A percentile compares a stretch with the other conserved stretches of the same genome.
phyloP scores from a whole-genome alignment of 2,888 invertebrate genomes.

The Ametastegia equiseti region DNA sequence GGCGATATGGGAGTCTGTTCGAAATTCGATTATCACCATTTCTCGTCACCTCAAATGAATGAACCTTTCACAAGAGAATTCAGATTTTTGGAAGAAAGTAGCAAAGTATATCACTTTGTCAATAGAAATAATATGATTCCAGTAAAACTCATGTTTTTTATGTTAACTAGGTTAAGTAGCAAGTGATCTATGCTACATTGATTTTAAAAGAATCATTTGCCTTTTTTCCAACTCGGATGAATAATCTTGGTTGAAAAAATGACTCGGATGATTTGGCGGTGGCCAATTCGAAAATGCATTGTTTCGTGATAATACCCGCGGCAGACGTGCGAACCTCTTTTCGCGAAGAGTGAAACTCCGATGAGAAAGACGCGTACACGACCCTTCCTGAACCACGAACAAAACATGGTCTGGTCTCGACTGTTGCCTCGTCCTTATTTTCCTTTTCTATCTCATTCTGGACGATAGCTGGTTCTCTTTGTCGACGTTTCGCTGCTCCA shows the following conservation, averaged over 20 bases:
- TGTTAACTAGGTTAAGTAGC: too few species aligned
- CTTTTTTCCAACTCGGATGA: not conserved
- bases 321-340: constrained; percentile 21
- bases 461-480: constrained; percentile 22
- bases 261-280: not conserved
- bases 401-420: constrained; percentile 30
- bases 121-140: too few species aligned
- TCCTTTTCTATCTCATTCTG: too few species aligned
- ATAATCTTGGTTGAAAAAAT: not conserved
- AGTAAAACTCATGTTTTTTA: too few species aligned
- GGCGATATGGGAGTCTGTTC: too few species aligned
- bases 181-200: too few species aligned
- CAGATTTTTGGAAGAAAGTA: too few species aligned
- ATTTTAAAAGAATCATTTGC: not conserved
- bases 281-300: constrained; percentile 8
- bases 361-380: not conserved
- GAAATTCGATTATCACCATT: too few species aligned
- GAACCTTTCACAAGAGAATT: too few species aligned
- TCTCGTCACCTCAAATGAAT: too few species aligned
- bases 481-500: constrained; percentile 25
- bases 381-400: constrained; percentile 21
- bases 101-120: too few species aligned
- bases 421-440: not conserved
- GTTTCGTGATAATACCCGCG: not conserved
- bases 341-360: not conserved